phyloP scores from a whole-genome alignment of 2,888 invertebrate genomes.

The Cheilosia pagana region DNA sequence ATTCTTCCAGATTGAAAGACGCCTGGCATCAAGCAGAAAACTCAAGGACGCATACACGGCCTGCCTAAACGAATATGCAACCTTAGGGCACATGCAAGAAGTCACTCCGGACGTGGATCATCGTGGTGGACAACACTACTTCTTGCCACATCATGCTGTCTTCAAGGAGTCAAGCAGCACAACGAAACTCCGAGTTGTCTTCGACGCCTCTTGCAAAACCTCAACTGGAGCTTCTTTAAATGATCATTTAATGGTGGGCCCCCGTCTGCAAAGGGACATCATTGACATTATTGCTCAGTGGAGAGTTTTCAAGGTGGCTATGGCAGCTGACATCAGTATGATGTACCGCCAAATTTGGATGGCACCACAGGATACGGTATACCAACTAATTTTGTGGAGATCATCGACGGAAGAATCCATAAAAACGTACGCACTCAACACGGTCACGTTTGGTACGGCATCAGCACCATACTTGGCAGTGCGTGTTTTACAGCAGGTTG shows the following conservation, averaged over 20 bases:
- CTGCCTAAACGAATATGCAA: constrained; percentile 10
- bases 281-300: not conserved
- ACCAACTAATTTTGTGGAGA: constrained; percentile 8
- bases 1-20: constrained; percentile 6
- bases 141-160: not conserved
- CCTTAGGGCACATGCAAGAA: constrained; percentile 9
- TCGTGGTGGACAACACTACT: not conserved
- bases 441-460: constrained; percentile 2
- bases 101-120: not conserved
- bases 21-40: not conserved
- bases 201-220: no score
- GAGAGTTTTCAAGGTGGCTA: not conserved
- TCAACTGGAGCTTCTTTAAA: no score
- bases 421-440: constrained; percentile 5
- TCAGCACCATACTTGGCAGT: constrained; percentile 18
- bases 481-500: no score
- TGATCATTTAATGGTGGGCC: no score
- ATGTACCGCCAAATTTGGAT: constrained; percentile 18
- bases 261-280: no score
- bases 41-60: not conserved
- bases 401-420: not conserved
- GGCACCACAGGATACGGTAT: constrained; percentile 1
- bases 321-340: constrained; percentile 2
- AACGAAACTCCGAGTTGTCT: no score
- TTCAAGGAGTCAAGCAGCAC: not conserved